Evolutionary conservation across 2,113 vertebrate species (phyloP).

Genomic region (Aptenodytes forsteri): DNA sequence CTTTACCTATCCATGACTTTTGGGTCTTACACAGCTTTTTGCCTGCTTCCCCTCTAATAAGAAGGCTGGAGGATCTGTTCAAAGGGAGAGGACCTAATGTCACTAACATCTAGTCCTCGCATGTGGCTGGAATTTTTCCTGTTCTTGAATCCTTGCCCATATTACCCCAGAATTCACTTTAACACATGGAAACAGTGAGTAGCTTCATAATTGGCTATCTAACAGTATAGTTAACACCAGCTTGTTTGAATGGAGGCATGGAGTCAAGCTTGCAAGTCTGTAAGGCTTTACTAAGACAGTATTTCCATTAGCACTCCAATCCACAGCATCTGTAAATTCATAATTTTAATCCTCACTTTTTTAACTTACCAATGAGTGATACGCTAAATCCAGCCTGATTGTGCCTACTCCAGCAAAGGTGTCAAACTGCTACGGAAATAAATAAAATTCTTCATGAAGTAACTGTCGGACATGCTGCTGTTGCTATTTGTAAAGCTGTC

Average conservation of each 20-base stretch:
- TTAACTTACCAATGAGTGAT: not conserved
- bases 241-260: not conserved
- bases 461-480: not conserved
- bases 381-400: not conserved
- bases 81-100: not conserved
- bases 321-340: not conserved
- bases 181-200: not conserved
- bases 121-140: not conserved
- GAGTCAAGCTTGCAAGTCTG: not conserved
- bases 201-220: not conserved
- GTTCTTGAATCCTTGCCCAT: not conserved
- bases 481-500: conserved; percentile 23
- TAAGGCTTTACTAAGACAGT: not conserved
- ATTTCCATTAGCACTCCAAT: not conserved
- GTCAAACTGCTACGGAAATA: not conserved
- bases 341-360: not conserved
- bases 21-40: not conserved
- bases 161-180: not conserved
- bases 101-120: not conserved
- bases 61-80: not conserved
- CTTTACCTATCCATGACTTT: not conserved
- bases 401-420: not conserved
- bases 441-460: conserved; percentile 1
- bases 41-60: not conserved
- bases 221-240: not conserved